These are phyloP conservation scores for Trachurus trachurus DNA, from an alignment of 2,797 vertebrate genomes.

Conservation along the genomic window DNA sequence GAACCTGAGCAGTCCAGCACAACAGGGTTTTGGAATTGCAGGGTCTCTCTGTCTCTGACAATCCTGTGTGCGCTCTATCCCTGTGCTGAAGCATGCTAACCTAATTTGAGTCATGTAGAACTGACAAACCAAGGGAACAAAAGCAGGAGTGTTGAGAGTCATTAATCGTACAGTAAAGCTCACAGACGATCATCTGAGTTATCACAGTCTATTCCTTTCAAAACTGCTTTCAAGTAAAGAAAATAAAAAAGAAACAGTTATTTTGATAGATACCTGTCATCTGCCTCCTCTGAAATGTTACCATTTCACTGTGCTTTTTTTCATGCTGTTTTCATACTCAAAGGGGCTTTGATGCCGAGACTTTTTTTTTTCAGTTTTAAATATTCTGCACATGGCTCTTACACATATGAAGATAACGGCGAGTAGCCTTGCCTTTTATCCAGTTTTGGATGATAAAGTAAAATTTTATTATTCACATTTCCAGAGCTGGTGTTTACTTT, in stretches of 20 bases:
- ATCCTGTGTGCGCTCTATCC: background rate
- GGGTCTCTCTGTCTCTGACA: constrained; percentile 13
- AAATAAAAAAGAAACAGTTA: background rate
- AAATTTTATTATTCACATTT: constrained; percentile 19
- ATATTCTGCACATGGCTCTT: background rate
- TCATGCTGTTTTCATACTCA: constrained; percentile 3
- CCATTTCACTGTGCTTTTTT: background rate
- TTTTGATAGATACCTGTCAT: constrained; percentile 4
- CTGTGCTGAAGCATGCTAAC: constrained; percentile 13
- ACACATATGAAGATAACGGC: background rate
- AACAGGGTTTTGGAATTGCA: constrained; percentile 26
- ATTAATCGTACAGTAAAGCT: constrained; percentile 1
- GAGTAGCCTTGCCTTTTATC: background rate
- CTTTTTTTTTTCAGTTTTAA: background rate
- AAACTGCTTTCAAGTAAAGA: constrained; percentile 9
- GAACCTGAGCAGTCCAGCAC: constrained; percentile 38
- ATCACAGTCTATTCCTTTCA: background rate
- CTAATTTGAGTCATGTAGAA: constrained; percentile 1
- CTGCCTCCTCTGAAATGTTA: background rate
- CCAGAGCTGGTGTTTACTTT: constrained; percentile 1
- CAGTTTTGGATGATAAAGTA: background rate
- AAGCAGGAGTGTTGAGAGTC: constrained; percentile 18
- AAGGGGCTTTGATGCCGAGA: constrained; percentile 20
- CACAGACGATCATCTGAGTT: constrained; percentile 11
- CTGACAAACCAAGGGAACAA: constrained; percentile 23